Conservation (phyloP, 2,888 invertebrate genomes). For the Creontiades dilutus region DNA sequence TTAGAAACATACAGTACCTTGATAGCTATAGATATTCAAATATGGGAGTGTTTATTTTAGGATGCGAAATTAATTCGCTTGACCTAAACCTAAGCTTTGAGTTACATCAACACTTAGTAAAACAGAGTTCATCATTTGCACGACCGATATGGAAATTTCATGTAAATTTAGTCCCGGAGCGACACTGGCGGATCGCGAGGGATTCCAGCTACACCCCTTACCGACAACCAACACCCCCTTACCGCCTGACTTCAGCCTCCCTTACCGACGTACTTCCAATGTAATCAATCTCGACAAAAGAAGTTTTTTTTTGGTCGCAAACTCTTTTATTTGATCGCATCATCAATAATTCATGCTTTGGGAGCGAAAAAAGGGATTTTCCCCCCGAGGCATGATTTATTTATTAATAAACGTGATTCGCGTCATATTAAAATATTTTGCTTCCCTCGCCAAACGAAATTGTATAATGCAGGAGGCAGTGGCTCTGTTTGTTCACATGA, state of each 20-base stretch:
- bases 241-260: not conserved
- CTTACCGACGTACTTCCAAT: not conserved
- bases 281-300: slow-evolving; percentile 13
- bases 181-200: not conserved
- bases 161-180: not conserved
- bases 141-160: not conserved
- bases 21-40: too few relatives aligned
- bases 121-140: not conserved
- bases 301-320: not conserved
- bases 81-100: too few relatives aligned
- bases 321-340: not conserved
- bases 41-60: too few relatives aligned
- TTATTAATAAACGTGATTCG: not conserved
- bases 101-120: not conserved
- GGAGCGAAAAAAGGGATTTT: not conserved
- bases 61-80: too few relatives aligned
- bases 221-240: not conserved
- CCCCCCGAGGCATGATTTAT: not conserved
- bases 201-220: too few relatives aligned
- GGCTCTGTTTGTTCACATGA: too few relatives aligned
- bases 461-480: too few relatives aligned
- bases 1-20: too few relatives aligned
- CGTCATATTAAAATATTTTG: not conserved
- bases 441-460: not conserved
- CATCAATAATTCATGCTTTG: slow-evolving; percentile 5